Base-by-base conservation (phyloP, 2,888 invertebrate species). In the Geotrupes spiniger region DNA sequence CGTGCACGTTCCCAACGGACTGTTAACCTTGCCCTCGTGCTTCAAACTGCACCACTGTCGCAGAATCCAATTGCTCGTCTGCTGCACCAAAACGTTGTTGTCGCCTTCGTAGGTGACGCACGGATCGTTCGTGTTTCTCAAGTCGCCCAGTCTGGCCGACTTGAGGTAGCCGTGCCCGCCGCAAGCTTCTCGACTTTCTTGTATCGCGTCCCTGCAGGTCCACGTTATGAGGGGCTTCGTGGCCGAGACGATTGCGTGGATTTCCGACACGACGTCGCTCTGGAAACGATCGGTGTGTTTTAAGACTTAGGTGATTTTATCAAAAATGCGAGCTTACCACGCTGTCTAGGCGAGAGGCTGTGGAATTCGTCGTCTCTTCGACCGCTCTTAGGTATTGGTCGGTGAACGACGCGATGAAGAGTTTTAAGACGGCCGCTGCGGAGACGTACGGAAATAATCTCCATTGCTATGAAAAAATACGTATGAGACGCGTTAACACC, bases 41-140 rank as follows among this genome's bases (percentile, higher is more conserved):
- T 70, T 63, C 1, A 77, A 72, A 1, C 74, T 65, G 33, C 74
- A 75, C 80, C 83, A 85, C 66, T 87, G 87, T 1, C 85, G 73
- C 37, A 88, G 68, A 44, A 94, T 74, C 85, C 91, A 94, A 74
- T 93, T 94, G 64, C 89, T 89, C 0, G 91, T 85, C 72, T 94
- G 94, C 65, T 94, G 94, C 0, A 88, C 80, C 2, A 96, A 76
- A 14, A 95, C 93, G 72, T 90, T 93, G 74, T 95, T 95, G 74
- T 95, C 94, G 93, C 0, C 95, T 94, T 95, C 95, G 71, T 92
- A 95, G 0, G 95, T 95, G 45, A 90, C 88, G 29, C 88, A 87
- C 0, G 94, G 88, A 71, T 96, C 96, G 71, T 92, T 88, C 71
- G 90, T 89, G 65, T 84, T 84, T 6, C 92, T 79, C 51, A 96